phyloP scores from a whole-genome alignment of 2,888 invertebrate genomes.

The Brachycybe producta region DNA sequence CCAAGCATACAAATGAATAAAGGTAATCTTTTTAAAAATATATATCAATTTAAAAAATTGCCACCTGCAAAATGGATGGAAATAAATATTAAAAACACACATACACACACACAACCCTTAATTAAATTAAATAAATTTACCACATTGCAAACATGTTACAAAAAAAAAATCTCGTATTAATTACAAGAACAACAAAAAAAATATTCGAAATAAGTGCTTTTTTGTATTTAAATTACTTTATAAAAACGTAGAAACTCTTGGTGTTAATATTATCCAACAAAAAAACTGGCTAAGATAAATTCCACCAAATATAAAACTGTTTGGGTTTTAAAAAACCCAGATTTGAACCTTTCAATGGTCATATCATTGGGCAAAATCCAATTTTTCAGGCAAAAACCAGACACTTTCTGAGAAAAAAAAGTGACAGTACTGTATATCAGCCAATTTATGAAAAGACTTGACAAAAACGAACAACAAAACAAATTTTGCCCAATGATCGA shows the following conservation, averaged over 20 bases:
- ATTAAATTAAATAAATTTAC: conserved; percentile 16
- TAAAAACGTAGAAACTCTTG: conserved; percentile 16
- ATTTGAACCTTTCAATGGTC: too few relatives aligned
- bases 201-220: conserved; percentile 15
- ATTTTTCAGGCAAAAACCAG: too few relatives aligned
- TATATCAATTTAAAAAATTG: not conserved
- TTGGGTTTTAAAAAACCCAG: too few relatives aligned
- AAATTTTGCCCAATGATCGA: too few relatives aligned
- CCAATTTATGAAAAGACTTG: too few relatives aligned
- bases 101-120: not conserved
- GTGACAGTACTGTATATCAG: too few relatives aligned
- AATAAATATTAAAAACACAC: conserved; percentile 9
- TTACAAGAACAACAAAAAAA: conserved; percentile 11
- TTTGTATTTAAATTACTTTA: conserved; percentile 13
- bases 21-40: conserved; percentile 2
- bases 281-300: conserved; percentile 12
- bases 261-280: conserved; percentile 17
- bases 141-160: conserved; percentile 14
- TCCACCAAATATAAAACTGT: conserved; percentile 11
- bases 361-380: too few relatives aligned
- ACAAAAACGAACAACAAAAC: too few relatives aligned
- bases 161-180: conserved; percentile 15
- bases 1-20: conserved; percentile 12
- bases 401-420: too few relatives aligned
- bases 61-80: not conserved